These are phyloP conservation scores for Eulemur rufifrons DNA, from an alignment of 2,113 vertebrate species.

Conservation along the genomic window DNA sequence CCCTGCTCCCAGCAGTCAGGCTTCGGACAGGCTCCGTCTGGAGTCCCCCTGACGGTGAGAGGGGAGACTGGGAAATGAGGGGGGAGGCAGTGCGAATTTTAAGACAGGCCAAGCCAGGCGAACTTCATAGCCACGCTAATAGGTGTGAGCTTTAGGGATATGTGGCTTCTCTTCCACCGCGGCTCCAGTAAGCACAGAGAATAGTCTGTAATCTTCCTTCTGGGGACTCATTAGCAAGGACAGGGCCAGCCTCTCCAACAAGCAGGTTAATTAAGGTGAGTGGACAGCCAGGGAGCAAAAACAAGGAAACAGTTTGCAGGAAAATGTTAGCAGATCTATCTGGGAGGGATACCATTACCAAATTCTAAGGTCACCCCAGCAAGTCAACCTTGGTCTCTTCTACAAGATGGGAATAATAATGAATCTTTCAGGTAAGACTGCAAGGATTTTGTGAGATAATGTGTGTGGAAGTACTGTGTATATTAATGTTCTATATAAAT, in stretches of 20 bases:
- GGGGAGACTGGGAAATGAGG: neutral
- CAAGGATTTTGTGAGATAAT: neutral
- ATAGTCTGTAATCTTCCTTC: constrained; percentile 29
- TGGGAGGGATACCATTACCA: neutral
- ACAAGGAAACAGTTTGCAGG: neutral
- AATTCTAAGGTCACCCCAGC: neutral
- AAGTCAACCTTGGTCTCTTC: neutral
- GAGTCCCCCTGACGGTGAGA: neutral
- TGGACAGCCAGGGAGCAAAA: neutral
- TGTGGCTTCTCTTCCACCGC: neutral
- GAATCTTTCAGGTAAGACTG: neutral
- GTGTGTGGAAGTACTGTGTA: neutral
- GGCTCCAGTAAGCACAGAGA: neutral
- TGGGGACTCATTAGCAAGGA: constrained; percentile 57
- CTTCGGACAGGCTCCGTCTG: neutral
- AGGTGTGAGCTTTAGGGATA: constrained; percentile 23
- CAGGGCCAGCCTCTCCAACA: constrained; percentile 38
- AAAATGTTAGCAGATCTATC: neutral
- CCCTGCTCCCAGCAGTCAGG: neutral
- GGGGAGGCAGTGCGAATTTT: neutral
- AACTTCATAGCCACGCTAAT: constrained; percentile 18
- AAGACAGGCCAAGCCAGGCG: neutral
- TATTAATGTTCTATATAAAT: neutral
- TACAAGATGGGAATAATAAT: neutral
- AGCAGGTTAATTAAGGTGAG: constrained; percentile 58